Base-by-base conservation (phyloP, 2,113 vertebrate species). In the Prinia subflava region DNA sequence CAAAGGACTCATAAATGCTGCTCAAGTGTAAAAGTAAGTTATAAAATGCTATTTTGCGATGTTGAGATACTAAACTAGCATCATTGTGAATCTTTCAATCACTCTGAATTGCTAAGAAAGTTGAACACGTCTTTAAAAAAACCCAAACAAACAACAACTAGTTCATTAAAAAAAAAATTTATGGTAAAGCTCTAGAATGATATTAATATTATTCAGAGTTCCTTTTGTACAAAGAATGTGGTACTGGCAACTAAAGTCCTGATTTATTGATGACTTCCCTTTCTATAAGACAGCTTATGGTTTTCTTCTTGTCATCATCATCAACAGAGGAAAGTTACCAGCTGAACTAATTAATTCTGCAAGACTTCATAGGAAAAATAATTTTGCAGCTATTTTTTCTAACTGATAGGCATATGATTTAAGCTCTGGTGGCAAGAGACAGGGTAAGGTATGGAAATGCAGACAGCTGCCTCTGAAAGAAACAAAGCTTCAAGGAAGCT, bases 401-500 rank as follows among this genome's bases (percentile, higher is more conserved):
- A 52, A 35, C 62, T 57, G 71, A 50, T 90, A 57, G 0, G 0
- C 21, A 7, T 27, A 44, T 52, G 79, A 53, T 91, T 80, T 73
- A 65, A 88, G 70, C 57, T 75, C 39, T 81, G 56, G 35, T 88
- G 55, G 76, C 47, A 62, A 92, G 73, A 92, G 57, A 41, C 62
- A 85, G 53, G 25, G 24, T 69, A 47, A 70, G 89, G 83, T 83
- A 92, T 74, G 83, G 83, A 97, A 95, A 95, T 83, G 59, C 59
- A 86, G 77, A 33, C 91, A 92, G 95, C 79, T 90, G 86, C 89
- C 30, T 92, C 75, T 55, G 55, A 90, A 95, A 79, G 92, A 96
- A 92, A 93, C 79, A 86, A 93, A 93, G 83, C 86, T 92, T 88
- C 60, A 59, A 77, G 94, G 89, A 93, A 94, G 71, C 83, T 95